phyloP scores from a whole-genome alignment of 2,888 invertebrate genomes.

The Macaria liturata region DNA sequence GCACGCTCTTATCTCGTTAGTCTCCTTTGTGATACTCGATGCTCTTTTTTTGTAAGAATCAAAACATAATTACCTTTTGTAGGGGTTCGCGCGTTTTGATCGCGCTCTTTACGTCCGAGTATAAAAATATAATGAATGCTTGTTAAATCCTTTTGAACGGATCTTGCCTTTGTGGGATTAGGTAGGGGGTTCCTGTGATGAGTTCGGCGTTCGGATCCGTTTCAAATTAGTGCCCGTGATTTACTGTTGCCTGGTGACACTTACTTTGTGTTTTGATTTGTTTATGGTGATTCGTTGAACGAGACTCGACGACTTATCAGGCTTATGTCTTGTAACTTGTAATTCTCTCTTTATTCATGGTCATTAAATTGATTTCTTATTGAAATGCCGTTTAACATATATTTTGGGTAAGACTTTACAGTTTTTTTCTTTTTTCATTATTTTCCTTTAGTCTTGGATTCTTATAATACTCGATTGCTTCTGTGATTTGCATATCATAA shows the following conservation, averaged over 20 bases:
- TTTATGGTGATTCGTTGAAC: conserved; percentile 28
- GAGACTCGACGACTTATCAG: too few relatives aligned
- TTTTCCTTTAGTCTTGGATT: too few relatives aligned
- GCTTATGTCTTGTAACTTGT: too few relatives aligned
- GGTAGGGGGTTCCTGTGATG: conserved; percentile 49
- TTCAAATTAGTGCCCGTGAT: conserved; percentile 77
- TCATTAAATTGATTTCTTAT: too few relatives aligned
- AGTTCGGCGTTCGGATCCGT: conserved; percentile 65
- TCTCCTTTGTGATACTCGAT: conserved; percentile 82
- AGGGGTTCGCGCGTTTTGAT: conserved; percentile 82
- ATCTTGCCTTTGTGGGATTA: conserved; percentile 75
- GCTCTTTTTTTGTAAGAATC: conserved; percentile 79
- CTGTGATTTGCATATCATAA: too few relatives aligned
- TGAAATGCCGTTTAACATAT: too few relatives aligned
- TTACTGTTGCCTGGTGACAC: conserved; percentile 63
- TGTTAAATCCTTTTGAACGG: conserved; percentile 82
- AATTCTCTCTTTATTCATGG: too few relatives aligned
- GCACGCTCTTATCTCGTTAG: conserved; percentile 84
- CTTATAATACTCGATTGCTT: too few relatives aligned
- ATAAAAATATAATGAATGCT: conserved; percentile 84
- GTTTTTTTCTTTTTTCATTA: too few relatives aligned
- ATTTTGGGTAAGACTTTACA: too few relatives aligned
- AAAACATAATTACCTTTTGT: conserved; percentile 84
- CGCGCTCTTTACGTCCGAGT: conserved; percentile 79
- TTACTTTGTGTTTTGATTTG: conserved; percentile 66